These are phyloP conservation scores for Hirtodrosophila duncani DNA, from an alignment of 2,888 invertebrate genomes.

Conservation along the genomic window DNA sequence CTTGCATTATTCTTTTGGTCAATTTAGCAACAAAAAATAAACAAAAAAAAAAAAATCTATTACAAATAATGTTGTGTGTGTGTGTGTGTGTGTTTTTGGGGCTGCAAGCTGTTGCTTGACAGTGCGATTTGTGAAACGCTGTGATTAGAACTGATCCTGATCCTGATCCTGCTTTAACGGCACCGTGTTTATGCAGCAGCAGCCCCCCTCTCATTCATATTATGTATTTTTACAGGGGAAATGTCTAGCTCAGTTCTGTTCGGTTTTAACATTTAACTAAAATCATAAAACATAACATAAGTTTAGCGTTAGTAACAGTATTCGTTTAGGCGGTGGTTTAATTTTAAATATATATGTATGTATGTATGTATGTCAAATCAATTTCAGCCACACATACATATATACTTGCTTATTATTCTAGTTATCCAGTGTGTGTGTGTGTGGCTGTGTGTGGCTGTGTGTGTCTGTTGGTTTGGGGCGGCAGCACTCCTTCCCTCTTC, in stretches of 20 bases:
- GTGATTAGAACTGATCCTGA: background rate
- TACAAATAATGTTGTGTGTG: slow-evolving; percentile 1
- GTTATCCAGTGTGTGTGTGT: too few relatives aligned
- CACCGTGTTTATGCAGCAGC: too few relatives aligned
- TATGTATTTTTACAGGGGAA: too few relatives aligned
- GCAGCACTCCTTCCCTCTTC: too few relatives aligned
- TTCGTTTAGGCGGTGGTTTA: slow-evolving; percentile 35
- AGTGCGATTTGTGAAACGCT: slow-evolving; percentile 1
- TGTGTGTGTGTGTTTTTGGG: slow-evolving; percentile 1
- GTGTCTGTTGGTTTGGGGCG: too few relatives aligned
- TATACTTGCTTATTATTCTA: too few relatives aligned
- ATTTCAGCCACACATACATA: too few relatives aligned
- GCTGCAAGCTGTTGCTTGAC: background rate
- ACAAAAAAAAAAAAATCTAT: background rate
- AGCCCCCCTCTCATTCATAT: too few relatives aligned
- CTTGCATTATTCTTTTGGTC: background rate
- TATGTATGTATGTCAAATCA: slow-evolving; percentile 17
- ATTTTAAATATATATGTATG: slow-evolving; percentile 23
- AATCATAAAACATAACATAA: slow-evolving; percentile 1
- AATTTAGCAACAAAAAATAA: too few relatives aligned
- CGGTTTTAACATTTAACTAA: slow-evolving; percentile 4
- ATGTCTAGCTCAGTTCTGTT: background rate
- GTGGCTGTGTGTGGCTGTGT: slow-evolving; percentile 1
- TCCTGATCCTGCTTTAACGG: too few relatives aligned
- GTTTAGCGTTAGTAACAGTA: slow-evolving; percentile 23